Conservation (phyloP, 2,888 invertebrate genomes). For the Eledone cirrhosa region DNA sequence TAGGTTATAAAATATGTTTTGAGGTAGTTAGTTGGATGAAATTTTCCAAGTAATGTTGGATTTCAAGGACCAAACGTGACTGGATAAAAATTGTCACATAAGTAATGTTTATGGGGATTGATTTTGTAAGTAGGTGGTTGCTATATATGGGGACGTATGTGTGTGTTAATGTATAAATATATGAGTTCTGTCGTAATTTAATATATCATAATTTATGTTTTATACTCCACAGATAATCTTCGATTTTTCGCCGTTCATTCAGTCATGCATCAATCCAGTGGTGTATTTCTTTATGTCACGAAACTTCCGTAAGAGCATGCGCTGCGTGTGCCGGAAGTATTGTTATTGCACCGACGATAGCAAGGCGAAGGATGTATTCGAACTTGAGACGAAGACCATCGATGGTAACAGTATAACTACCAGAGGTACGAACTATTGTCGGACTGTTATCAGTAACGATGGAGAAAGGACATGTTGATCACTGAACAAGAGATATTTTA, state of each 20-base stretch:
- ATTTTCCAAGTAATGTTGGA: no score
- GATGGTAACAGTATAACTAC: not conserved
- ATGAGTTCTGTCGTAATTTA: no score
- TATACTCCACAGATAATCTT: slow-evolving; percentile 45
- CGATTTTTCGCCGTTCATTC: slow-evolving; percentile 54
- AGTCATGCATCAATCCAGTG: slow-evolving; percentile 58
- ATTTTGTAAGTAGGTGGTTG: no score
- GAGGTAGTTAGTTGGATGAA: no score
- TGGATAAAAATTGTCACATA: no score
- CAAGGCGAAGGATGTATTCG: not conserved
- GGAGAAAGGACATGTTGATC: not conserved
- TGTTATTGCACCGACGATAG: not conserved
- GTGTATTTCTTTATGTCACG: slow-evolving; percentile 59
- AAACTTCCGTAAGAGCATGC: slow-evolving; percentile 47
- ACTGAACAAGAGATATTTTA: no score
- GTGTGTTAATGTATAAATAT: no score
- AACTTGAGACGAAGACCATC: not conserved
- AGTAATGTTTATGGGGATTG: no score
- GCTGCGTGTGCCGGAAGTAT: slow-evolving; percentile 33
- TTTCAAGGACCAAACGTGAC: no score
- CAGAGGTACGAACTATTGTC: slow-evolving; percentile 3
- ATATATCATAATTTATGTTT: no score
- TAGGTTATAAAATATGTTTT: no score
- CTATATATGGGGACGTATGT: no score
- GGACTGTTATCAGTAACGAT: slow-evolving; percentile 1